Conservation (phyloP, 23 tunicate species). For the Ciona savignyi region DNA sequence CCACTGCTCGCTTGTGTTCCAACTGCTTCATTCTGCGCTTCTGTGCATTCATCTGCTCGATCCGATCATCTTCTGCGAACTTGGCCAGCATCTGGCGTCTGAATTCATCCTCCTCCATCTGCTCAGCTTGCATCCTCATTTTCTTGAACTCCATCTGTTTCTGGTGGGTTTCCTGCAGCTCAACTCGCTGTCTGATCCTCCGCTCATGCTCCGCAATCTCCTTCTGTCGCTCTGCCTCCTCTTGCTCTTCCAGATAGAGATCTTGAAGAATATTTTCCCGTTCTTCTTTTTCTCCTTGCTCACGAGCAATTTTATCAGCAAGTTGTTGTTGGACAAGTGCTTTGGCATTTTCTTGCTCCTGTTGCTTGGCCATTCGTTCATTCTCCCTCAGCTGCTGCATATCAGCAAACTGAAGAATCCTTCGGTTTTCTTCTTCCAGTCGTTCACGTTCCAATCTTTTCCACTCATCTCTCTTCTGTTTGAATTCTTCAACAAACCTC, state of each 20-base stretch:
- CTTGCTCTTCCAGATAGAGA: slow-evolving; percentile 79
- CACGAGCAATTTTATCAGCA: slow-evolving; percentile 56
- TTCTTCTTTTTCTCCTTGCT: slow-evolving; percentile 60
- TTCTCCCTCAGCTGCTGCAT: slow-evolving; percentile 76
- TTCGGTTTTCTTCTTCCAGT: slow-evolving; percentile 76
- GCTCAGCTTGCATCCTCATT: slow-evolving; percentile 65
- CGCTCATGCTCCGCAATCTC: slow-evolving; percentile 74
- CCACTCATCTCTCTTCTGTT: slow-evolving; percentile 85
- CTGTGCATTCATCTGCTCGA: slow-evolving; percentile 97
- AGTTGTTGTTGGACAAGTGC: slow-evolving; percentile 71
- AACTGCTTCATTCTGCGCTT: slow-evolving; percentile 97
- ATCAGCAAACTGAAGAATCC: slow-evolving; percentile 72
- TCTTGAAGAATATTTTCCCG: slow-evolving; percentile 84
- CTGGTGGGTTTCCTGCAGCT: slow-evolving; percentile 74
- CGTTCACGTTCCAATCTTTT: slow-evolving; percentile 66
- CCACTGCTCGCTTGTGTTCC: slow-evolving; percentile 95
- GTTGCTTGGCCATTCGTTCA: slow-evolving; percentile 74
- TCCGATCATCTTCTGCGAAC: slow-evolving; percentile 97
- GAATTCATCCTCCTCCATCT: slow-evolving; percentile 85
- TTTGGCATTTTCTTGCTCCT: slow-evolving; percentile 75
- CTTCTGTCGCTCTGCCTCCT: slow-evolving; percentile 78
- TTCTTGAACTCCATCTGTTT: slow-evolving; percentile 91
- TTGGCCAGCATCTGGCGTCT: slow-evolving; percentile 93
- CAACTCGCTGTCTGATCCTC: slow-evolving; percentile 63
- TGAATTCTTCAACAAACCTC: slow-evolving; percentile 78